These are phyloP conservation scores for Bombus superbus DNA, from an alignment of 1,140 invertebrate species.

Conservation along the genomic window DNA sequence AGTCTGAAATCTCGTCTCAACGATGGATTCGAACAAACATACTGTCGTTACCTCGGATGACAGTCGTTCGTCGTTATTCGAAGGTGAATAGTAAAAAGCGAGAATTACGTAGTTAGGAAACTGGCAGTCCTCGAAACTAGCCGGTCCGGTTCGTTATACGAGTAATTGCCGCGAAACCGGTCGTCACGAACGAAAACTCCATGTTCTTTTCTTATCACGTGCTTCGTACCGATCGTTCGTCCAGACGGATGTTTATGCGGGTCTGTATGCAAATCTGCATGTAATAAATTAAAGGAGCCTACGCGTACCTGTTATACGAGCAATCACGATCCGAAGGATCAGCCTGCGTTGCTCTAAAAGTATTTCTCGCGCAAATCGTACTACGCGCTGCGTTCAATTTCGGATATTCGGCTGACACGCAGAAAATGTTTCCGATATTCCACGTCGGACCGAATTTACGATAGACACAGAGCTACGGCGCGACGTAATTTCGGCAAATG, in stretches of 20 bases:
- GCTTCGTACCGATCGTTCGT: not conserved
- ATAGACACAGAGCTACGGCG: no score
- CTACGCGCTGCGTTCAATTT: not conserved
- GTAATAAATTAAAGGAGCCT: constrained; percentile 19
- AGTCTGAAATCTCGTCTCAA: not conserved
- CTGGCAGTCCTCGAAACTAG: not conserved
- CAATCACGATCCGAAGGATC: not conserved
- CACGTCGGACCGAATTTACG: not conserved
- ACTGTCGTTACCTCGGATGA: not conserved
- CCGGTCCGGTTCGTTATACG: constrained; percentile 36
- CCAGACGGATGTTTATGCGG: not conserved
- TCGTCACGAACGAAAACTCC: not conserved
- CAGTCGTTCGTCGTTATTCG: not conserved
- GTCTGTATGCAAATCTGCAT: constrained; percentile 12
- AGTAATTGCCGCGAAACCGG: constrained; percentile 37
- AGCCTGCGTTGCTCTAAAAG: not conserved
- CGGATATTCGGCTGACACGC: not conserved
- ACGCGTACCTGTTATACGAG: not conserved
- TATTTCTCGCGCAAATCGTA: not conserved
- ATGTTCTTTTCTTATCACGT: constrained; percentile 2
- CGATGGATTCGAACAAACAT: no score
- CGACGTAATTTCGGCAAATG: not conserved
- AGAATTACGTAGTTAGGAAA: not conserved
- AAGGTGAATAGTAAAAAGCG: not conserved
- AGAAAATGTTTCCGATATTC: not conserved